These are phyloP conservation scores for Propithecus perrieri DNA, from an alignment of 2,797 vertebrate genomes.

Conservation along the genomic window DNA sequence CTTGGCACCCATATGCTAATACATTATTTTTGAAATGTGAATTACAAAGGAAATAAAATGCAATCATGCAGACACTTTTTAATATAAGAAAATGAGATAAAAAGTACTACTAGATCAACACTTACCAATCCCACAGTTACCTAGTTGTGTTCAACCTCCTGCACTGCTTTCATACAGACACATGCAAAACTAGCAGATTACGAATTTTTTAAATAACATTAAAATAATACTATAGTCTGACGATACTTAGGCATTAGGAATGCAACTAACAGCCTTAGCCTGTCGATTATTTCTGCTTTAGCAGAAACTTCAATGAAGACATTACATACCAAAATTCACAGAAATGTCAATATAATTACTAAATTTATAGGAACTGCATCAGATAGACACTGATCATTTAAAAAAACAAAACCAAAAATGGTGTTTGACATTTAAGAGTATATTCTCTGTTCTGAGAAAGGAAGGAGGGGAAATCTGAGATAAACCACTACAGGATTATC, in stretches of 20 bases:
- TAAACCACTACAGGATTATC: constrained; percentile 12
- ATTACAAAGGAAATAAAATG: constrained; percentile 65
- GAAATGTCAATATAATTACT: constrained; percentile 54
- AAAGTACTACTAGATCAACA: constrained; percentile 72
- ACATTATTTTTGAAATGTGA: constrained; percentile 73
- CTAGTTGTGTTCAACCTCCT: constrained; percentile 77
- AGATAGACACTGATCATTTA: constrained; percentile 64
- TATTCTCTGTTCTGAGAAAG: constrained; percentile 38
- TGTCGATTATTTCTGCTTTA: constrained; percentile 76
- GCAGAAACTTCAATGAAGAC: constrained; percentile 65
- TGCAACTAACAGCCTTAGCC: constrained; percentile 61
- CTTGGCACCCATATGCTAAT: constrained; percentile 81
- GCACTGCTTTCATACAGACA: constrained; percentile 76
- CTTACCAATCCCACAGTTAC: constrained; percentile 80
- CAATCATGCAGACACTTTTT: constrained; percentile 73
- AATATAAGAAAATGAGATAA: constrained; percentile 70
- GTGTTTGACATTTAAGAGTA: constrained; percentile 54
- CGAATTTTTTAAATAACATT: constrained; percentile 78
- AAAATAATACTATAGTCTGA: constrained; percentile 81
- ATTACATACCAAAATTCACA: constrained; percentile 69
- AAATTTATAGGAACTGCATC: constrained; percentile 30
- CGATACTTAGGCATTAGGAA: constrained; percentile 79
- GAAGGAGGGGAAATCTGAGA: background rate
- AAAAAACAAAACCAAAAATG: constrained; percentile 60
- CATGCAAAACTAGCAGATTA: constrained; percentile 86